Conservation (phyloP, 64 coral and sea anemone species). For the Platygyra sinensis region DNA sequence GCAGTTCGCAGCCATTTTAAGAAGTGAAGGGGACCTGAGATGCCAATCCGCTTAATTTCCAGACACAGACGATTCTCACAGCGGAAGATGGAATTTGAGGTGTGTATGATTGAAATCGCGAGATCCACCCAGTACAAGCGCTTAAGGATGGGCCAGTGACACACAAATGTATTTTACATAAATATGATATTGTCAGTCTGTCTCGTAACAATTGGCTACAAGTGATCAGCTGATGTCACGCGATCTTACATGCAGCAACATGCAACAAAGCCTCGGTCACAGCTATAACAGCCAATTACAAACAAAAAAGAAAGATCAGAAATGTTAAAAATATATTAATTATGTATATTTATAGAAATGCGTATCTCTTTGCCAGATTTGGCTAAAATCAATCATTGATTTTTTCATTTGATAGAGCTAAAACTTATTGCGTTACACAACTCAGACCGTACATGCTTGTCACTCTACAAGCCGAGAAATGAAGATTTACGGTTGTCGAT, state of each 20-base stretch:
- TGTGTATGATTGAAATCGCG: not conserved
- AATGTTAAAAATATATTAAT: too few relatives aligned
- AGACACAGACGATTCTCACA: not conserved
- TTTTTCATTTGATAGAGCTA: too few relatives aligned
- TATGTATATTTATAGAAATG: too few relatives aligned
- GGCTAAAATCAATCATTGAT: too few relatives aligned
- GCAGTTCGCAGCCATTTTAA: slow-evolving; percentile 65
- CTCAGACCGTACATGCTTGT: too few relatives aligned
- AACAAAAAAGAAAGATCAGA: too few relatives aligned
- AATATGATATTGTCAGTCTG: not conserved
- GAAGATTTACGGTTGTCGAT: too few relatives aligned
- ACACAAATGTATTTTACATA: slow-evolving; percentile 5
- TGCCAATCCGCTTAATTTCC: not conserved
- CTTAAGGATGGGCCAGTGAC: not conserved
- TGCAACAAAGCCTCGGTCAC: too few relatives aligned
- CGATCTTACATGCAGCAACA: not conserved
- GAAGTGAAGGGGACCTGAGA: not conserved
- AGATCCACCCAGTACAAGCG: not conserved
- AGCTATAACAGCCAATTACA: too few relatives aligned
- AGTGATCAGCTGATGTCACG: slow-evolving; percentile 4
- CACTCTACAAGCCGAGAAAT: too few relatives aligned
- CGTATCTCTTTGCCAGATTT: too few relatives aligned
- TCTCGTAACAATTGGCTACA: not conserved
- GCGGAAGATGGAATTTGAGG: not conserved
- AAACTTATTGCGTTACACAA: too few relatives aligned